Base-by-base conservation (phyloP, 2,888 invertebrate genomes). In the Acronicta psi region DNA sequence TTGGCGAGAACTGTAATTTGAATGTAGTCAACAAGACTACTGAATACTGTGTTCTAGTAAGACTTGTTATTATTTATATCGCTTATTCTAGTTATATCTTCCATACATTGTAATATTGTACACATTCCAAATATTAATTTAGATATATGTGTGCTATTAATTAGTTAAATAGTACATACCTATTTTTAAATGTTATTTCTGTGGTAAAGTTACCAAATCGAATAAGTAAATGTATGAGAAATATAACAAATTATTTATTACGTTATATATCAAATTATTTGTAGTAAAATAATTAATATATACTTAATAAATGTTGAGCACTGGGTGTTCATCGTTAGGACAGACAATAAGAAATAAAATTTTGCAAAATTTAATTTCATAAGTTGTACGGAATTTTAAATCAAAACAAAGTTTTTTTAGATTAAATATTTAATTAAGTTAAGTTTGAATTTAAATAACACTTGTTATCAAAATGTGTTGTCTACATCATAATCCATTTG, bases 311-410 rank as follows among this genome's bases (percentile, higher is more conserved):
- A 82, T 77, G 70, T 81, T 81, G 80, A 77, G 76, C 81, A 79
- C 75, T 61, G 54, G 61, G 79, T 84, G 83, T 84, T 84, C 80
- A 81, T 79, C 68, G 66, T 82, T 85, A 82, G 83, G 75, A 69
- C 81, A 81, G 87, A 87, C 87, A 87, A 87, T 87, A 87, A 87
- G 54, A 74, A 67, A 59, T 66, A 62, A 76, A 76, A 76, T 41
- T 72, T 62, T 79, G 77, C 59, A 79, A 75, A 69, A 60, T 57
- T 71, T 80, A 69, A 67, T 80, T 84, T 81, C 66, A 54, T 76
- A 74, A 59, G 70, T 68, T 64, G 62, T 70, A 59, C 63, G 64
- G 50, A 58, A 58, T 67, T 58, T 53, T 60, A 63, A 64, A 56
- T 38, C 64, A 40, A 68, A 52, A 29, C 43, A 72, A 63, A 64